These are phyloP conservation scores for Ascidia mentula DNA, from an alignment of 23 tunicate genomes.

Conservation along the genomic window DNA sequence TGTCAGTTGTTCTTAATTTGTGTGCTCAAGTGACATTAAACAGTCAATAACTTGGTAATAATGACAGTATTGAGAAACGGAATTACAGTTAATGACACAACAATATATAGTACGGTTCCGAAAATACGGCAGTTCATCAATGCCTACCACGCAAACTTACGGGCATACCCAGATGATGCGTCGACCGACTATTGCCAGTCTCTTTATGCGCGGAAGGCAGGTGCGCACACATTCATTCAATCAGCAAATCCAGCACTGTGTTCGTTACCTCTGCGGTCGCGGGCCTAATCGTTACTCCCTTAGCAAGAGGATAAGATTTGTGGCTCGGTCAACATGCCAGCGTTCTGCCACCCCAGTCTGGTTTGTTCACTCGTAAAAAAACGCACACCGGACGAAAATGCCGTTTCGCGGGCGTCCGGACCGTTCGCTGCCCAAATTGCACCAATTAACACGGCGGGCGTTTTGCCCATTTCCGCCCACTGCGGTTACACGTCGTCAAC, in stretches of 20 bases:
- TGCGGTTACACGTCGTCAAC: too few relatives aligned
- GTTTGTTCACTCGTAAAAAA: background rate
- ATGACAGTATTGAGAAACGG: too few relatives aligned
- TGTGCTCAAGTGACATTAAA: too few relatives aligned
- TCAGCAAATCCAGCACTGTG: background rate
- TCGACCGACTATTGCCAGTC: too few relatives aligned
- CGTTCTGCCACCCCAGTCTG: background rate
- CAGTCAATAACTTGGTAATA: too few relatives aligned
- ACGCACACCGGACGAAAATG: slow-evolving; percentile 6
- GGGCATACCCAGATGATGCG: too few relatives aligned
- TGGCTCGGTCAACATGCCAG: background rate
- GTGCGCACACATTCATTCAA: background rate
- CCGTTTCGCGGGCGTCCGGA: slow-evolving; percentile 12
- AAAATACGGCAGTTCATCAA: too few relatives aligned
- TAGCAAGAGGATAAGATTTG: background rate
- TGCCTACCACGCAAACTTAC: too few relatives aligned
- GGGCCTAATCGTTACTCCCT: background rate
- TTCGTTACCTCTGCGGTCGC: background rate
- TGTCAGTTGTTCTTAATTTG: too few relatives aligned
- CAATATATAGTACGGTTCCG: too few relatives aligned
- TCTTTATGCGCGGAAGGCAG: too few relatives aligned
- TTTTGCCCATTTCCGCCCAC: background rate
- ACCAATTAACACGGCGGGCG: background rate
- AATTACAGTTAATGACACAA: too few relatives aligned
- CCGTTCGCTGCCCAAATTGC: background rate